Evolutionary conservation across 2,888 invertebrate genomes (phyloP).

Genomic region (Clanis bilineata): DNA sequence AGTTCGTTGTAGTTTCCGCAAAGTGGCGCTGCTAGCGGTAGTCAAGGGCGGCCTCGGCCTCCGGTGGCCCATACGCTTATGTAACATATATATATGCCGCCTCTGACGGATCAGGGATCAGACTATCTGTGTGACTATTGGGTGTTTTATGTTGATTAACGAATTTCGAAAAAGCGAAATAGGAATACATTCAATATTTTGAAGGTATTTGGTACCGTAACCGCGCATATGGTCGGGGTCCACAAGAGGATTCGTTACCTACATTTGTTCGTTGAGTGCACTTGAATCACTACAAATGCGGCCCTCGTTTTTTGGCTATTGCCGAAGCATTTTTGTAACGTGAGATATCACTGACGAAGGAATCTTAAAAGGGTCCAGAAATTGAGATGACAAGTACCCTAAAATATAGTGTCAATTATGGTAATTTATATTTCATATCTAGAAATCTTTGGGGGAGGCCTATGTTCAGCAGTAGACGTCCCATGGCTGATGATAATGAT

Average conservation of each 20-base stretch:
- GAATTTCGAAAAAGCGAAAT: background rate
- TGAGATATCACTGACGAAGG: background rate
- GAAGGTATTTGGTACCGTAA: background rate
- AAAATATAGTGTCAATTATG: background rate
- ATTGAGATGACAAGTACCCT: background rate
- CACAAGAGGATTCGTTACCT: background rate
- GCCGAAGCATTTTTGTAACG: background rate
- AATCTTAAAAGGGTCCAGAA: background rate
- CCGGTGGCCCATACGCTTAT: too few species aligned
- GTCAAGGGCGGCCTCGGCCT: too few species aligned
- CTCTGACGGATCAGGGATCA: too few species aligned
- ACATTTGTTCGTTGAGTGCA: background rate
- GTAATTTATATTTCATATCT: too few species aligned
- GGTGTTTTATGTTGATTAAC: too few species aligned
- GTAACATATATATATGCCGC: too few species aligned
- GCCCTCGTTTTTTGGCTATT: background rate
- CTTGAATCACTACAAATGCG: slow-evolving; percentile 2
- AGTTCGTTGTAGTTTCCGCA: too few species aligned
- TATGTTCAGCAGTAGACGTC: too few species aligned
- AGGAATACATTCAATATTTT: background rate
- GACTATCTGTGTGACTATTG: too few species aligned
- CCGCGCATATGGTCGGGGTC: background rate
- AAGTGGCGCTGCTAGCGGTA: too few species aligned
- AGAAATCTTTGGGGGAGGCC: too few species aligned
- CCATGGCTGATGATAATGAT: too few species aligned